phyloP scores from a whole-genome alignment of 1,140 invertebrate genomes.

The Ganaspis sp. region DNA sequence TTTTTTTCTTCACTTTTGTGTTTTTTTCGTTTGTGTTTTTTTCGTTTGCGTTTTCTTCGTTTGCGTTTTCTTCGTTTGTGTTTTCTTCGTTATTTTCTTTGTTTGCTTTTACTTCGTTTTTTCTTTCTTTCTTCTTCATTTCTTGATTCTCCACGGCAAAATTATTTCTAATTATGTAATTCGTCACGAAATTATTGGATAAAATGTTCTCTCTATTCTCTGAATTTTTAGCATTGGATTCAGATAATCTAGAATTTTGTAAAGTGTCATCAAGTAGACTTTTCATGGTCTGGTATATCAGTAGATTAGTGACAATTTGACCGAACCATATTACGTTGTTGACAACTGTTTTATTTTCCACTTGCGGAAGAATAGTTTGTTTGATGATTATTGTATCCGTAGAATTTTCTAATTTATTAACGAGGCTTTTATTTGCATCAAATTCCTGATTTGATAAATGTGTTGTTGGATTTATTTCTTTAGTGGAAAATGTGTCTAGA shows the following conservation, averaged over 20 bases:
- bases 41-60: not conserved
- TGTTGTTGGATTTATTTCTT: not conserved
- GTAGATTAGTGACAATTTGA: not conserved
- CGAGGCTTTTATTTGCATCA: not conserved
- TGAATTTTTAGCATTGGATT: too few relatives aligned
- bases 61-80: not conserved
- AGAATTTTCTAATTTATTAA: not conserved
- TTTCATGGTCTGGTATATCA: not conserved
- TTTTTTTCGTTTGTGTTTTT: too few relatives aligned
- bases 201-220: not conserved
- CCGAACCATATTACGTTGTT: not conserved
- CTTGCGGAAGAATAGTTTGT: not conserved
- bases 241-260: not conserved
- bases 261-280: not conserved
- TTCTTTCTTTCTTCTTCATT: too few relatives aligned
- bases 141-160: not conserved
- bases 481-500: slow-evolving; percentile 33
- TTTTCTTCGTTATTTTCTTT: not conserved
- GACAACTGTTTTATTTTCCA: not conserved
- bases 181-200: not conserved
- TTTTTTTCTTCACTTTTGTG: not conserved
- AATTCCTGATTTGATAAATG: not conserved
- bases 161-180: slow-evolving; percentile 23
- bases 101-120: not conserved
- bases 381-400: not conserved